Base-by-base conservation (phyloP, 2,797 vertebrate species). In the Ptychadena robeensis region DNA sequence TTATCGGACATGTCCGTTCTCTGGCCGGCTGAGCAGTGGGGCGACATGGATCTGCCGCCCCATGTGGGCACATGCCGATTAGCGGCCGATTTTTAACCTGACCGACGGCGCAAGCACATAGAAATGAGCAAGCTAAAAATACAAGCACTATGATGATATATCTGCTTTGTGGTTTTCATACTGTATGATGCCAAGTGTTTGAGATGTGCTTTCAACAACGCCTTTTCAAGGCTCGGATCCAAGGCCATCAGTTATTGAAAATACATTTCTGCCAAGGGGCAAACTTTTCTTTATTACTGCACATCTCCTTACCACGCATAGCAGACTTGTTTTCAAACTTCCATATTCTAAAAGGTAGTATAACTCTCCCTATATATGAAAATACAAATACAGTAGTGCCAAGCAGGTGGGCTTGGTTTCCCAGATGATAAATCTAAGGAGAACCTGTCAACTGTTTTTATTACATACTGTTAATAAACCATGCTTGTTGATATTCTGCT, bases 151-250 rank as follows among this genome's bases (percentile, higher is more conserved):
- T 18, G 53, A 14, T 15, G 65, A 40, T 28, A 25, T 27, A 38
- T 35, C 64, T 70, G 30, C 9, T 30, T 34, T 75, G 77, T 18
- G 37, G 69, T n/a, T 53, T 69, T 85, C 25, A 53, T 71, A 76
- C 38, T 35, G 30, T 59, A 30, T 38, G 18, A 81, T 80, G 78
- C 66, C 78, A 80, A 85, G 72, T 57, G 66, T 53, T 27, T 53
- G 15, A 76, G 48, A 64, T 48, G 69, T 76, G 66, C 70, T 81
- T 76, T 80, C 65, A 81, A 65, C 38, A 66, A 57, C 7, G n/a
- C 3, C 59, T 67, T 66, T 66, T 37, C 78, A 80, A 70, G 81
- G 64, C 82, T 74, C 11, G 7, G 4, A 27, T 73, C 77, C 78
- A 75, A 75, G 65, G 37, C 48, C 40, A 83, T 79, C 40, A 59